Evolutionary conservation across 2,113 vertebrate genomes (phyloP), one percentile per base, ranked within the genome.

Genomic region (Ophthalmolycus amberensis): DNA sequence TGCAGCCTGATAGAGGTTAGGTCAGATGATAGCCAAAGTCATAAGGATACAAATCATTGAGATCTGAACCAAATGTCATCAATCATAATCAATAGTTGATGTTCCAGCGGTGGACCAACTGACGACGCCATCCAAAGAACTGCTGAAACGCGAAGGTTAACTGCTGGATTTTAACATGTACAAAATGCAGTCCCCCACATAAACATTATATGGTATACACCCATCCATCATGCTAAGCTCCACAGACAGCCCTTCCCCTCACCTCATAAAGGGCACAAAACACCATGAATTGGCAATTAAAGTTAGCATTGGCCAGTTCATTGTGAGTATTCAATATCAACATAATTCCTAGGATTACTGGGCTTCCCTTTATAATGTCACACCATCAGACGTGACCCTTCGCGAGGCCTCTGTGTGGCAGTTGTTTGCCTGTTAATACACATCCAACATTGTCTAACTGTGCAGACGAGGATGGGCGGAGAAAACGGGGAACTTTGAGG

Each of bases 231-330:
- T 40, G 6, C 46, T 63, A 63, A 79, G 46, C 50, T 60, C 50
- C 59, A 68, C 34, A 37, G 4, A 42, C 38, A 68, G 69, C 64
- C 38, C 9, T 52, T 64, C 66, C 9, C 22, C 27, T 71, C 59
- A 71, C 48, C 71, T 58, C n/a, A 71, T 71, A 29, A 65, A 71
- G 68, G 74, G 20, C 60, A 71, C 54, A 59, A 71, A 32, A 58
- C 5, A 15, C 62, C 12, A 3, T 65, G 63, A n/a, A 42, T 8
- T 1, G 6, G 38, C 38, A 66, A 40, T 25, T 42, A 25, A 34
- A n/a, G 12, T 9, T 32, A 3, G 2, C 48, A 48, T 6, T 48
- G 15, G 46, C 32, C 10, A 1, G 42, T n/a, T 46, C 16, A 60
- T 46, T 60, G 34, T 58, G n/a, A 71, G 34, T 8, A 27, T 25